These are phyloP conservation scores for Archocentrus centrarchus DNA, from an alignment of 2,113 vertebrate species.

Conservation along the genomic window DNA sequence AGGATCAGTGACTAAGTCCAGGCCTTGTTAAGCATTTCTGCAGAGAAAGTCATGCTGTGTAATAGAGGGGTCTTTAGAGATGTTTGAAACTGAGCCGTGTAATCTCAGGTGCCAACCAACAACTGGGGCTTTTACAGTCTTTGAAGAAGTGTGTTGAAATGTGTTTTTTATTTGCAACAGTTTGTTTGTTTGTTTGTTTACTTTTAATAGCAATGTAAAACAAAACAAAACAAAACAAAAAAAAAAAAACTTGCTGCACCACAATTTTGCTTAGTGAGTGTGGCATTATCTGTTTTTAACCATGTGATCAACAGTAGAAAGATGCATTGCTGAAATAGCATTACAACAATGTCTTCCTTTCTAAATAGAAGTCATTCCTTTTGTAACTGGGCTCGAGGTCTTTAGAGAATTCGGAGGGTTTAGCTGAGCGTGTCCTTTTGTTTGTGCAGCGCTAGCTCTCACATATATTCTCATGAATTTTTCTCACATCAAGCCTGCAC, in stretches of 20 bases:
- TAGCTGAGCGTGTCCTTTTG: constrained; percentile 3
- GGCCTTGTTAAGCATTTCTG: neutral
- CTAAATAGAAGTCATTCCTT: constrained; percentile 26
- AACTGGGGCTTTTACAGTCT: neutral
- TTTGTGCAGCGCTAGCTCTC: neutral
- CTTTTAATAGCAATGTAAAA: neutral
- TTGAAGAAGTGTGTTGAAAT: neutral
- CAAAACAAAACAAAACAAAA: no score
- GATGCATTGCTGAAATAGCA: constrained; percentile 44
- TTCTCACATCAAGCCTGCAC: neutral
- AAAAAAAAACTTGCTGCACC: neutral
- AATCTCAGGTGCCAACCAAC: neutral
- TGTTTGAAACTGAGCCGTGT: neutral
- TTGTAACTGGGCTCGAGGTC: constrained; percentile 38
- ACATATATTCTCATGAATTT: neutral
- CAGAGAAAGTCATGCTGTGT: neutral
- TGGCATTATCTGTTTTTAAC: neutral
- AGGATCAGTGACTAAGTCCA: neutral
- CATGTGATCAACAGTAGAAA: constrained; percentile 45
- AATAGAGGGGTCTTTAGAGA: neutral
- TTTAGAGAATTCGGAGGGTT: constrained; percentile 27
- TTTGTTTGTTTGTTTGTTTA: neutral
- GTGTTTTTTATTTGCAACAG: neutral
- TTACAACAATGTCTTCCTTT: constrained; percentile 21
- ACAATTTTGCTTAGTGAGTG: neutral